phyloP scores from a whole-genome alignment of 2,888 invertebrate species.

The Deilephila elpenor region DNA sequence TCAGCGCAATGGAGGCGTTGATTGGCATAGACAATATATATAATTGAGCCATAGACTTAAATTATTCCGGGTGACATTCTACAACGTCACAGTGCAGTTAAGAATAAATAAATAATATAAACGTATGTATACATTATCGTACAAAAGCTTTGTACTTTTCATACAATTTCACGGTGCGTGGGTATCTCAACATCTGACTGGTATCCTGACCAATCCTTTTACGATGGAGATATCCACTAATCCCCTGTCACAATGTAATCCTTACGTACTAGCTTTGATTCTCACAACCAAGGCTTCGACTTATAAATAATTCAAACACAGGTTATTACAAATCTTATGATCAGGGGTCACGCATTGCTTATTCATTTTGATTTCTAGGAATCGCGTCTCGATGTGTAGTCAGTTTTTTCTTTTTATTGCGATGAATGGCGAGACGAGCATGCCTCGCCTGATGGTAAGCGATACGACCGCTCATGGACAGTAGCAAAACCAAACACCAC shows the following conservation, averaged over 20 bases:
- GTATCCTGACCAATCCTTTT: background rate
- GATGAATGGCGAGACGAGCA: no score
- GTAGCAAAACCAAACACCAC: no score
- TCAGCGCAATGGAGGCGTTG: no score
- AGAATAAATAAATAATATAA: no score
- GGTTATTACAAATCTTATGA: constrained; percentile 24
- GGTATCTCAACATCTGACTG: background rate
- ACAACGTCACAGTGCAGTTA: no score
- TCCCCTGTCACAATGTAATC: background rate
- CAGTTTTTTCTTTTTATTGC: background rate
- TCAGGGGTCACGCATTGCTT: constrained; percentile 1
- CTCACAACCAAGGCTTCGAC: background rate
- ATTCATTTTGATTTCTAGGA: constrained; percentile 9
- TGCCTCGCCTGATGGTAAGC: no score
- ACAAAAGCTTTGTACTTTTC: no score
- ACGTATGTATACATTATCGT: no score
- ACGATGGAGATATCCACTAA: background rate
- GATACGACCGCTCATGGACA: no score
- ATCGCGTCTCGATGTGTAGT: background rate
- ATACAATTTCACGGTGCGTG: background rate
- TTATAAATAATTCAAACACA: constrained; percentile 18
- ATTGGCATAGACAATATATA: no score
- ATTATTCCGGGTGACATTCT: no score
- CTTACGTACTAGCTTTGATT: background rate
- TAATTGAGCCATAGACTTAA: no score